These are phyloP conservation scores for Tricholaema leucomelas DNA, from an alignment of 2,113 vertebrate species.

Conservation along the genomic window DNA sequence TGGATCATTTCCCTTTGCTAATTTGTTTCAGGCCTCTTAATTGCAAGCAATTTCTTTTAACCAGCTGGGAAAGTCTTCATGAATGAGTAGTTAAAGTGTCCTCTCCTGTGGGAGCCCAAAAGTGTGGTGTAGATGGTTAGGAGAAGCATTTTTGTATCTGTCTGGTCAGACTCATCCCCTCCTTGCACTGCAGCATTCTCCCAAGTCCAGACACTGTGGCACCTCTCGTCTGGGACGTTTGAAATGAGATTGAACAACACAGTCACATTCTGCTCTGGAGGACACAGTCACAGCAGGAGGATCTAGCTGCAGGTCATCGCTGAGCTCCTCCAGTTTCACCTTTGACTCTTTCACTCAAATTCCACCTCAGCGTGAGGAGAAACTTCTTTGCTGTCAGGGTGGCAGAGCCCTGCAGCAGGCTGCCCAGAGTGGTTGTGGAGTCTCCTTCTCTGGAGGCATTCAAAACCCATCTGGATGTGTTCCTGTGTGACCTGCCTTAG, in stretches of 20 bases:
- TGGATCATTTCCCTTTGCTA: background rate
- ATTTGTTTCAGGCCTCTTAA: background rate
- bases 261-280: background rate
- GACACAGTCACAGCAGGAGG: background rate
- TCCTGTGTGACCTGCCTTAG: no score
- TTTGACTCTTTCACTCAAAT: background rate
- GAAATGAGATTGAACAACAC: background rate
- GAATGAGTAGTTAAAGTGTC: background rate
- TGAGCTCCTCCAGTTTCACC: background rate
- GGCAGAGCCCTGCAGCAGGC: no score
- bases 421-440: no score
- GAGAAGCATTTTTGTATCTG: background rate
- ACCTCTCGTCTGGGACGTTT: background rate
- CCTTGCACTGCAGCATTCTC: background rate
- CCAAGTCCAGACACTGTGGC: background rate
- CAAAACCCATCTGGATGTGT: no score
- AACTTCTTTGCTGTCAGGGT: no score
- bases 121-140: background rate
- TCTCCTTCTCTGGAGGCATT: no score
- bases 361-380: no score
- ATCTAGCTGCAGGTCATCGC: background rate
- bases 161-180: background rate
- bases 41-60: background rate
- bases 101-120: background rate
- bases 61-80: background rate